Conservation (phyloP, 2,888 invertebrate species). For the Microctonus hyperodae region DNA sequence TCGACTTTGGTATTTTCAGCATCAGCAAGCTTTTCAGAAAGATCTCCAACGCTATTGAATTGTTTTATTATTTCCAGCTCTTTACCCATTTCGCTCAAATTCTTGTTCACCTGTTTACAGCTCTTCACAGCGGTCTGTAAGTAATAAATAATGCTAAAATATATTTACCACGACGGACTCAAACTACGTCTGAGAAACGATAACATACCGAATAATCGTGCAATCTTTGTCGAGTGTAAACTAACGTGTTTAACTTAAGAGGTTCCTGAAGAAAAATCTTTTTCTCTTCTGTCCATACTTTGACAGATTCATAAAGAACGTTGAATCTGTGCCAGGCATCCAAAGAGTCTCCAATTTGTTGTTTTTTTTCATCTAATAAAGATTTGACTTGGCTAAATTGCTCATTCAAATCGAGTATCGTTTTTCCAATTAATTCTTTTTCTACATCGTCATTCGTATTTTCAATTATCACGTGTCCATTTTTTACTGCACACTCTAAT, state of each 20-base stretch:
- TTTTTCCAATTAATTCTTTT: constrained; percentile 76
- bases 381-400: constrained; percentile 80
- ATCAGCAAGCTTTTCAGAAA: constrained; percentile 84
- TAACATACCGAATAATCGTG: constrained; percentile 84
- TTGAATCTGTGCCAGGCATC: constrained; percentile 90
- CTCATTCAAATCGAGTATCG: constrained; percentile 78
- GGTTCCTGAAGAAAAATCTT: constrained; percentile 80
- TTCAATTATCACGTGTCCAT: constrained; percentile 80
- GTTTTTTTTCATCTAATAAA: constrained; percentile 84
- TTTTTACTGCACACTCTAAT: constrained; percentile 78
- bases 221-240: constrained; percentile 83
- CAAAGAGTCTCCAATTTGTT: constrained; percentile 83
- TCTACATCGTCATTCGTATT: constrained; percentile 82
- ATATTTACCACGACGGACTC: no score
- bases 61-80: constrained; percentile 86
- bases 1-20: constrained; percentile 87
- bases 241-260: constrained; percentile 78
- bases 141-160: constrained; percentile 18
- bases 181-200: no score
- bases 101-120: constrained; percentile 86
- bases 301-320: constrained; percentile 80
- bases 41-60: constrained; percentile 83
- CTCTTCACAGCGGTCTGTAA: constrained; percentile 85
- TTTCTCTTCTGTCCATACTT: constrained; percentile 85
- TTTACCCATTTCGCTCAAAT: constrained; percentile 90